Conservation (phyloP, 2,888 invertebrate species). For the Muschampia plurimacula region DNA sequence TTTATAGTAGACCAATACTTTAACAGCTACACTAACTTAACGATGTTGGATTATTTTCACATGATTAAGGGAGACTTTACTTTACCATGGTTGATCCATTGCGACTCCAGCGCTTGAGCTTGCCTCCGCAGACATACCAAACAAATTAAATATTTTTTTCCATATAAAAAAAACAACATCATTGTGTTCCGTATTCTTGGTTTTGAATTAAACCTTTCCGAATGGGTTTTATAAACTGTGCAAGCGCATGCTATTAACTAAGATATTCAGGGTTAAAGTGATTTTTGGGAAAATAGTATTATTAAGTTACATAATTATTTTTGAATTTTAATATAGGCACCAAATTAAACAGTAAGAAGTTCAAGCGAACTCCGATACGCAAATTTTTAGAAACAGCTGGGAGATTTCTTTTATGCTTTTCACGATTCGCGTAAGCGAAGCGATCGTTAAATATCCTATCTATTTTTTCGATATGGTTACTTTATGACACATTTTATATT, state of each 20-base stretch:
- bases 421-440: background rate
- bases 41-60: too few relatives aligned
- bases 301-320: conserved; percentile 4
- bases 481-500: background rate
- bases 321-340: background rate
- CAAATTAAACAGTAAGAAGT: background rate
- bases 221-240: background rate
- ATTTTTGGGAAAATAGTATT: too few relatives aligned
- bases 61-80: too few relatives aligned
- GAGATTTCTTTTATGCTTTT: too few relatives aligned
- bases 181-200: too few relatives aligned
- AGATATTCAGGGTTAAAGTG: conserved; percentile 1
- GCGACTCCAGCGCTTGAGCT: too few relatives aligned
- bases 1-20: too few relatives aligned
- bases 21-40: too few relatives aligned
- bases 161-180: too few relatives aligned
- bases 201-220: background rate
- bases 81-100: too few relatives aligned
- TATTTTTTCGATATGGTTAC: background rate
- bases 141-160: too few relatives aligned
- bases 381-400: background rate
- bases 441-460: conserved; percentile 8
- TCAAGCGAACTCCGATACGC: conserved; percentile 2
- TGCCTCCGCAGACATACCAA: too few relatives aligned
- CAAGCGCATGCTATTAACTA: background rate